Conservation (phyloP, 2,888 invertebrate species). For the Oligia fasciuncula region DNA sequence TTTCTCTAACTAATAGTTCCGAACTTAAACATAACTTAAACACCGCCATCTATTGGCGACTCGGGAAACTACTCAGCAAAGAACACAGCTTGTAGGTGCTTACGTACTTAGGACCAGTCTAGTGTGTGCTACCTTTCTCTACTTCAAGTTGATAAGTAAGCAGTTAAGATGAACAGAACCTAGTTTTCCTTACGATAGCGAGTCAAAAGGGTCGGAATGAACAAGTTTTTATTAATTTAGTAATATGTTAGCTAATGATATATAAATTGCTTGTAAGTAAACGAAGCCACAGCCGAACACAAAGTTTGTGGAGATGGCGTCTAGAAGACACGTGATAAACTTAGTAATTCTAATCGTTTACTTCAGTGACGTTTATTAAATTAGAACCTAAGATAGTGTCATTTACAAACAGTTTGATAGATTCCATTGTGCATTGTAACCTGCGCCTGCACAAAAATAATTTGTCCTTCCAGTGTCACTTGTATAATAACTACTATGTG, state of each 20-base stretch:
- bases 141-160: conserved; percentile 42
- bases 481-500: too few relatives aligned
- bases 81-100: conserved; percentile 44
- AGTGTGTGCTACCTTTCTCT: conserved; percentile 33
- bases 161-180: conserved; percentile 42
- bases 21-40: conserved; percentile 56
- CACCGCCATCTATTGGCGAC: conserved; percentile 48
- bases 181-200: conserved; percentile 20
- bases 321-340: too few relatives aligned
- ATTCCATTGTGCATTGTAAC: too few relatives aligned
- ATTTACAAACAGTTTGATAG: neutral
- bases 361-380: neutral
- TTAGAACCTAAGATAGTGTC: neutral
- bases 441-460: neutral
- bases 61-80: conserved; percentile 35
- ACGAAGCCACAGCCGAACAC: neutral
- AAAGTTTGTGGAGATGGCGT: too few relatives aligned
- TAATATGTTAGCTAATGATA: neutral
- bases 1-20: conserved; percentile 57
- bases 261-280: neutral
- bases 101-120: conserved; percentile 24
- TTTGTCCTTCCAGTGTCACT: too few relatives aligned
- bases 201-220: conserved; percentile 1
- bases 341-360: neutral
- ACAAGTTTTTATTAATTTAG: conserved; percentile 22